These are phyloP conservation scores for Pseudanteris insignis DNA, from an alignment of 2,888 invertebrate species.

Conservation along the genomic window DNA sequence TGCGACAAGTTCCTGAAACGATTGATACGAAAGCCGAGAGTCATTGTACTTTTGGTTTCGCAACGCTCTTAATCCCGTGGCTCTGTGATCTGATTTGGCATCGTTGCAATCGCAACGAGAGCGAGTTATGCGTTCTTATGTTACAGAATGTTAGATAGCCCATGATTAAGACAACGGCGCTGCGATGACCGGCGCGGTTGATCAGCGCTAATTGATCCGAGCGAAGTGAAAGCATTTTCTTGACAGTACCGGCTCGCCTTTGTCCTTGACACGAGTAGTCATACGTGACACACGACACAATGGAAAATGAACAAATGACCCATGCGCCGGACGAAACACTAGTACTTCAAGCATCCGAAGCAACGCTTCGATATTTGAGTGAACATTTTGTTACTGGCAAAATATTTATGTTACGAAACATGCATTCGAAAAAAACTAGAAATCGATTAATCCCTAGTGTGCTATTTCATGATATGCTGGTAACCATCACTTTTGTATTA, in stretches of 20 bases:
- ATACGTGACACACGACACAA: slow-evolving; percentile 17
- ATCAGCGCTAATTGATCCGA: slow-evolving; percentile 38
- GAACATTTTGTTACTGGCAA: too few relatives aligned
- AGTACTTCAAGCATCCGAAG: too few relatives aligned
- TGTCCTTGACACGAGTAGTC: slow-evolving; percentile 45
- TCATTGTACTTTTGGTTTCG: slow-evolving; percentile 16
- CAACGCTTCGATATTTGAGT: too few relatives aligned
- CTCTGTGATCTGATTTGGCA: slow-evolving; percentile 15
- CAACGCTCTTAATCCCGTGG: slow-evolving; percentile 8
- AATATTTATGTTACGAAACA: too few relatives aligned
- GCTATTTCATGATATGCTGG: too few relatives aligned
- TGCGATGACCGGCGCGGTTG: slow-evolving; percentile 31
- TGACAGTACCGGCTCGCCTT: slow-evolving; percentile 35
- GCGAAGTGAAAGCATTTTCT: slow-evolving; percentile 39
- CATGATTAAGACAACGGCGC: slow-evolving; percentile 9
- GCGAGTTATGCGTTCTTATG: slow-evolving; percentile 21
- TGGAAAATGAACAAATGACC: too few relatives aligned
- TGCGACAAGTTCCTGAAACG: too few relatives aligned
- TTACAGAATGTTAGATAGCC: slow-evolving; percentile 22
- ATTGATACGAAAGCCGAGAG: background rate
- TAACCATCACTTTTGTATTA: too few relatives aligned
- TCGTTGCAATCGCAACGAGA: slow-evolving; percentile 13
- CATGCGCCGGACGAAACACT: too few relatives aligned
- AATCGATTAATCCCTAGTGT: too few relatives aligned
- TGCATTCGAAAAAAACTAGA: too few relatives aligned